Evolutionary conservation across 2,113 vertebrate genomes (phyloP).

Genomic region (Leiothrix lutea): DNA sequence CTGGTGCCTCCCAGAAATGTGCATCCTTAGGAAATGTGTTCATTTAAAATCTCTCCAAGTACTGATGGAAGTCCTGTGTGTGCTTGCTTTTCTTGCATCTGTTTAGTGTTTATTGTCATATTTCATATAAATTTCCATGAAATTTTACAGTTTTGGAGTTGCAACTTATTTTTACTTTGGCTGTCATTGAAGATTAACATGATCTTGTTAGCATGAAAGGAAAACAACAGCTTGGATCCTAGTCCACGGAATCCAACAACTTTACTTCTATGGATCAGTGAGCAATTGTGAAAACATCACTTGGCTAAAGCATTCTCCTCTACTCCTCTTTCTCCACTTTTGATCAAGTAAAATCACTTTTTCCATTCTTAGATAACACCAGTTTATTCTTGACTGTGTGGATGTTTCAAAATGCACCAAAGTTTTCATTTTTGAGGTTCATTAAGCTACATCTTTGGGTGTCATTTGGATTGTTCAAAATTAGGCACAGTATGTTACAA

Average conservation of each 20-base stretch:
- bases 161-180: background rate
- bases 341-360: background rate
- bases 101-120: background rate
- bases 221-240: slow-evolving; percentile 3
- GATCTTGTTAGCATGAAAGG: background rate
- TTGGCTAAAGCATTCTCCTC: background rate
- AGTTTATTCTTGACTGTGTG: background rate
- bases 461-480: background rate
- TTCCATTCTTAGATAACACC: background rate
- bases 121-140: background rate
- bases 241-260: background rate
- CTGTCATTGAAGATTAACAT: background rate
- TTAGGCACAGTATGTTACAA: background rate
- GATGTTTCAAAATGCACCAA: background rate
- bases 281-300: background rate
- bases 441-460: background rate
- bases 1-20: slow-evolving; percentile 30
- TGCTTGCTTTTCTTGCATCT: background rate
- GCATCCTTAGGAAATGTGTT: slow-evolving; percentile 3
- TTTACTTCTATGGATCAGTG: background rate
- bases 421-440: slow-evolving; percentile 6
- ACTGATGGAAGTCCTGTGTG: background rate
- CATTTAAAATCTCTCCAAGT: background rate
- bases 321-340: background rate
- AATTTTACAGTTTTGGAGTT: background rate